Conservation (phyloP, 1,140 invertebrate species). For the Samia ricini region DNA sequence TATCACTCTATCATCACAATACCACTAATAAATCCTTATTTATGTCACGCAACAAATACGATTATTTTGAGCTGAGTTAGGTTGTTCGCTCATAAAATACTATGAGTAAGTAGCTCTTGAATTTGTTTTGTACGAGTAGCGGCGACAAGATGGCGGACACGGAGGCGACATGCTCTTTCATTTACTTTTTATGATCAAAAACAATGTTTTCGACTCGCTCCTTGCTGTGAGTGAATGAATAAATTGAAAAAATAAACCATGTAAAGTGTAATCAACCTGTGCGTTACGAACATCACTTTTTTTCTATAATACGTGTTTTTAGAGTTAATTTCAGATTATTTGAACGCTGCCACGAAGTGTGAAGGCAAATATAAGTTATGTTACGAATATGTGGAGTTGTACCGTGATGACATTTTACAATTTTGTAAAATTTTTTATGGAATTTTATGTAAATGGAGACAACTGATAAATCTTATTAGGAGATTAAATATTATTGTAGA, state of each 20-base stretch:
- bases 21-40: too few species aligned
- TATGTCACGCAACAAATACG: too few species aligned
- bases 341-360: too few species aligned
- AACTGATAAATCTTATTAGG: background rate
- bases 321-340: too few species aligned
- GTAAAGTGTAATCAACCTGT: background rate
- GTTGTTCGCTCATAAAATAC: conserved; percentile 15
- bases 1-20: too few species aligned
- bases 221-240: conserved; percentile 14
- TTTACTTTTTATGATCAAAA: conserved; percentile 54
- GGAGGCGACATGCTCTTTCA: conserved; percentile 31
- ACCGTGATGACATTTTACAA: too few species aligned
- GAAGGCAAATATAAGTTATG: too few species aligned
- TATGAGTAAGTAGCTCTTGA: conserved; percentile 29
- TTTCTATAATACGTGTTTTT: too few species aligned
- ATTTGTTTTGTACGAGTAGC: conserved; percentile 36
- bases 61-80: background rate
- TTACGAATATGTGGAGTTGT: too few species aligned
- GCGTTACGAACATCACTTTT: background rate
- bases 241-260: conserved; percentile 4
- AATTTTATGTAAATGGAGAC: too few species aligned
- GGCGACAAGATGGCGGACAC: conserved; percentile 30
- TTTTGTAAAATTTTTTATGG: too few species aligned
- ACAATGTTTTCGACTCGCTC: conserved; percentile 28
- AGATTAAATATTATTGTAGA: background rate